phyloP scores from a whole-genome alignment of 2,797 vertebrate genomes.

The Cyclura pinguis region DNA sequence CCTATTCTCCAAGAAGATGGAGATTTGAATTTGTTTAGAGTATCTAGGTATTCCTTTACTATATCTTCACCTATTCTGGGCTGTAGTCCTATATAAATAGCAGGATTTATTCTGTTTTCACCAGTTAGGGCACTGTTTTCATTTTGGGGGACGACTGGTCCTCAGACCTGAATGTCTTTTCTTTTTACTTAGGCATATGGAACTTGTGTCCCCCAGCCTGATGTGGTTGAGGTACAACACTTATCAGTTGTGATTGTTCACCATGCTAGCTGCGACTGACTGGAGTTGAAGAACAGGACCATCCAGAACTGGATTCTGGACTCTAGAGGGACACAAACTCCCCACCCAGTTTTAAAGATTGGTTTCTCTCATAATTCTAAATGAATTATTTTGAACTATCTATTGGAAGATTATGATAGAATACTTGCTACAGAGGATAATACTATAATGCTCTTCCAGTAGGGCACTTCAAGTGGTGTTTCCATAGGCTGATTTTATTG shows the following conservation, averaged over 20 bases:
- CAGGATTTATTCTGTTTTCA: no score
- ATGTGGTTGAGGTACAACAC: background rate
- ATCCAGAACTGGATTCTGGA: background rate
- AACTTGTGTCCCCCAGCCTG: background rate
- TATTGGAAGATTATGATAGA: background rate
- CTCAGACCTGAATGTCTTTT: background rate
- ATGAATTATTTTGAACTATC: background rate
- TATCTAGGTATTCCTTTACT: no score
- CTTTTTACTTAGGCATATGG: background rate
- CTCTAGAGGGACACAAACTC: background rate
- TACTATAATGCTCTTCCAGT: background rate
- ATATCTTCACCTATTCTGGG: no score
- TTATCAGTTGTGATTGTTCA: background rate
- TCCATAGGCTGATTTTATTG: no score
- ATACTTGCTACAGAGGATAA: no score
- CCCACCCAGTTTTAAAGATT: background rate
- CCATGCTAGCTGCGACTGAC: background rate
- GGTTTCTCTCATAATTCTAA: background rate
- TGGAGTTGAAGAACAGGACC: background rate
- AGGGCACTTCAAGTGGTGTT: background rate
- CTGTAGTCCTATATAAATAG: no score
- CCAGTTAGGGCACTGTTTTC: no score
- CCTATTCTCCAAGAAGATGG: no score
- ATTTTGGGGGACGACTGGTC: no score
- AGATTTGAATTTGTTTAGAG: no score